Base-by-base conservation (phyloP, 2,797 vertebrate genomes). In the Sarcophilus harrisii region DNA sequence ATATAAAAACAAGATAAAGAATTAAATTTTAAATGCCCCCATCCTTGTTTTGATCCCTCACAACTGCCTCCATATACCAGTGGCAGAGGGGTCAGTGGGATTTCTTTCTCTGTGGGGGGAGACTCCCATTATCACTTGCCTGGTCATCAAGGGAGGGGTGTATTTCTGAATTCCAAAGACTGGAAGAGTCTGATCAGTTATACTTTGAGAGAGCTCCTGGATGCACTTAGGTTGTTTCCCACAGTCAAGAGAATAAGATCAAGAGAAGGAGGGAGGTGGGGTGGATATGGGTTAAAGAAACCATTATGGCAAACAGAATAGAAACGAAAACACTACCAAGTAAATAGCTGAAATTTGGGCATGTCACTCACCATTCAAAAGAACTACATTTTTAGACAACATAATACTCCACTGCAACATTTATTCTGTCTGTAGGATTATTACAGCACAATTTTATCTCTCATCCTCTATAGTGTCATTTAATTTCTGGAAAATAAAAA, bases 391-490 rank as follows among this genome's bases (percentile, higher is more conserved):
- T 98, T 97, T 97, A 98, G 98, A 98, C 98, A 98, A 97, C 97
- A 97, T 98, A 98, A 98, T 98, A 95, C 98, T 98, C 97, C 98
- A 96, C 94, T 97, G 90, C 95, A 95, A 97, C 98, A 96, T 96
- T 98, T 97, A 98, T 92, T 97, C 98, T 98, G 98, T 97, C 97
- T 97, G 90, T 0, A 30, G 91, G 95, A 98, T 97, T 96, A 97
- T 98, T 98, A 97, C 91, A 96, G 98, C 95, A 96, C 96, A 94
- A 96, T 98, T 98, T 97, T 97, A 96, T 96, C 96, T 96, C 97
- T 97, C 97, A 94, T 97, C 97, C 97, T 96, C 59, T 12, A 6
- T 24, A 18, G 93, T 2, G 1, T 55, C 66, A 92, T 60, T 30
- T 89, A 95, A 96, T 96, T 97, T 96, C 96, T 95, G 73, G 38